Evolutionary conservation across 2,113 vertebrate species (phyloP).

Genomic region (Centropus bengalensis): DNA sequence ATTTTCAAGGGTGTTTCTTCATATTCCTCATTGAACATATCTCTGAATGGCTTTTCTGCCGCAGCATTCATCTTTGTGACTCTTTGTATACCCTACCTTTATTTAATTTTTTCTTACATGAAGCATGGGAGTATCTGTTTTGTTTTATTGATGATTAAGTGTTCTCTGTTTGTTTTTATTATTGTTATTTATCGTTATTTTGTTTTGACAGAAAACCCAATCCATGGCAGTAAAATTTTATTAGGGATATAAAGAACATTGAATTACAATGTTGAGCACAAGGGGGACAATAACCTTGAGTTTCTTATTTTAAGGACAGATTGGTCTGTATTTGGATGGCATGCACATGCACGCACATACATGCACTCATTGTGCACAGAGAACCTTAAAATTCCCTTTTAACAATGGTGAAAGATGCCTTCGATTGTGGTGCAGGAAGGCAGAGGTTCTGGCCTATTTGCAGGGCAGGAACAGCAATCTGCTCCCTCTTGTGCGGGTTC

Average conservation of each 20-base stretch:
- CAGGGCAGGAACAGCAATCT: too few species aligned
- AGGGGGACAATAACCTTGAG: fast-evolving
- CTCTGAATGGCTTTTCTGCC: not conserved
- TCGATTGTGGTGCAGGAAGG: fast-evolving
- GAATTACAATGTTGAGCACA: not conserved
- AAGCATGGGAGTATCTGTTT: constrained; percentile 19
- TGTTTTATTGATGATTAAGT: not conserved
- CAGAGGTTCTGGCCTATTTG: too few species aligned
- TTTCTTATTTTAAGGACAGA: fast-evolving
- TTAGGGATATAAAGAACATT: not conserved
- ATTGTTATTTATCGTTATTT: not conserved
- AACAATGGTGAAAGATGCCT: fast-evolving
- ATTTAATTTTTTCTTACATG: not conserved
- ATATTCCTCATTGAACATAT: not conserved
- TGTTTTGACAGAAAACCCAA: not conserved
- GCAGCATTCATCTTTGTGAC: not conserved
- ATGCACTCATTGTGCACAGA: fast-evolving
- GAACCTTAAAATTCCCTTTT: fast-evolving
- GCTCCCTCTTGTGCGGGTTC: too few species aligned
- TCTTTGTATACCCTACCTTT: not conserved
- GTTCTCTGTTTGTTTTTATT: not conserved
- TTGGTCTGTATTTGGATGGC: not conserved
- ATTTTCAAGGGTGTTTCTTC: not conserved
- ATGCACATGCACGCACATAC: fast-evolving
- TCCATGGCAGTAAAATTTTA: not conserved